Evolutionary conservation across 2,888 invertebrate genomes (phyloP).

Genomic region (Eudiplozoon nipponicum): DNA sequence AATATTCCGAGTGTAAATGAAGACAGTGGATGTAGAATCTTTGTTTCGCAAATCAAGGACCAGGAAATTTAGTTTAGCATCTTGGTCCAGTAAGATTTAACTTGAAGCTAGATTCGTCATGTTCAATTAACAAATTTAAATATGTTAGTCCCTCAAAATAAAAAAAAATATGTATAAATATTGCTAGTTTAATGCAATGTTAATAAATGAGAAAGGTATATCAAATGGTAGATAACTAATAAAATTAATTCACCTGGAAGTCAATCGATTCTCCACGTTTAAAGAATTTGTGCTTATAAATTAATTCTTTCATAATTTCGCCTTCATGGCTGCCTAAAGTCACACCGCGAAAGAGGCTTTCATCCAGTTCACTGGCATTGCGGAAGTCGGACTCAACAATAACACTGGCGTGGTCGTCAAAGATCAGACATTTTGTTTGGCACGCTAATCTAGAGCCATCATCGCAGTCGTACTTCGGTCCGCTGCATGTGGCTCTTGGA

Average conservation of each 20-base stretch:
- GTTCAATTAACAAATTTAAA: neutral
- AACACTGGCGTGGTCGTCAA: constrained; percentile 25
- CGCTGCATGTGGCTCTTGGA: constrained; percentile 19
- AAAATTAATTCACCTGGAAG: constrained; percentile 23
- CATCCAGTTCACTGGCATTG: constrained; percentile 24
- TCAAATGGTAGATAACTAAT: neutral
- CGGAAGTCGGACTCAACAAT: constrained; percentile 28
- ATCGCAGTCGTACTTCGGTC: constrained; percentile 24
- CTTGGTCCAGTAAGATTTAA: too few species aligned
- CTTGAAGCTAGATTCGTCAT: too few species aligned
- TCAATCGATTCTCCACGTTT: constrained; percentile 24
- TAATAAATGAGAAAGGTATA: neutral
- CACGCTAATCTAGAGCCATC: constrained; percentile 23
- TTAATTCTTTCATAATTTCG: constrained; percentile 28
- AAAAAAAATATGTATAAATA: neutral
- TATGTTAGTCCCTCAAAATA: neutral
- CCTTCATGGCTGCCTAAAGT: constrained; percentile 28
- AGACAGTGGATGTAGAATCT: too few species aligned
- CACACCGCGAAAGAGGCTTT: constrained; percentile 25
- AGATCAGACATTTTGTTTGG: constrained; percentile 27
- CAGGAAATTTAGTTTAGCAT: too few species aligned
- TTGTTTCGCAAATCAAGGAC: too few species aligned
- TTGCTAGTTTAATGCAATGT: neutral
- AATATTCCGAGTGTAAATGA: too few species aligned
- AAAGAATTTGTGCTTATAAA: constrained; percentile 26